These are phyloP conservation scores for Patella depressa DNA, from an alignment of 2,888 invertebrate genomes.

Conservation along the genomic window DNA sequence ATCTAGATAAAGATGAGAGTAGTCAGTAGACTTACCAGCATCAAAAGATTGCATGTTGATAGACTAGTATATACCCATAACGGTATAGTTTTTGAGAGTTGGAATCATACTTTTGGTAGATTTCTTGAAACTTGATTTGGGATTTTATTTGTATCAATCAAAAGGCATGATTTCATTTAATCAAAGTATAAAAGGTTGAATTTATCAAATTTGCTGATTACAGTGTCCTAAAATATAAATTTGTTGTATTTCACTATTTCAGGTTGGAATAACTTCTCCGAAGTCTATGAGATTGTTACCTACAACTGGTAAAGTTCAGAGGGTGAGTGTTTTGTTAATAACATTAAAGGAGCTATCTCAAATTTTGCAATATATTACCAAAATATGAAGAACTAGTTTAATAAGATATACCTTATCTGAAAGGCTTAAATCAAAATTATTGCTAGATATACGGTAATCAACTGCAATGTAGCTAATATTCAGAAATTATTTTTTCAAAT, in stretches of 20 bases:
- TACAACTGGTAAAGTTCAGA: slow-evolving; percentile 78
- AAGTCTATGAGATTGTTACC: slow-evolving; percentile 86
- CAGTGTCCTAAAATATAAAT: not conserved
- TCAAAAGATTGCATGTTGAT: too few relatives aligned
- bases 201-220: not conserved
- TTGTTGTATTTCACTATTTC: slow-evolving; percentile 22
- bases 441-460: too few relatives aligned
- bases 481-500: not conserved
- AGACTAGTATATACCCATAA: too few relatives aligned
- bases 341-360: not conserved
- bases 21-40: too few relatives aligned
- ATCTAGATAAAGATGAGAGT: too few relatives aligned
- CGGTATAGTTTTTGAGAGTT: too few relatives aligned
- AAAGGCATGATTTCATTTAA: too few relatives aligned
- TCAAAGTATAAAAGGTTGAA: not conserved
- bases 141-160: too few relatives aligned
- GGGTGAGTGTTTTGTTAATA: slow-evolving; percentile 72
- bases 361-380: not conserved
- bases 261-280: slow-evolving; percentile 74
- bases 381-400: not conserved
- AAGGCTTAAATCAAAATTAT: not conserved
- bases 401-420: not conserved
- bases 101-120: too few relatives aligned
- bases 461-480: too few relatives aligned
- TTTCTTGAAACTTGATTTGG: too few relatives aligned